These are phyloP conservation scores for Sorex araneus DNA, from an alignment of 2,113 vertebrate species.

Conservation along the genomic window DNA sequence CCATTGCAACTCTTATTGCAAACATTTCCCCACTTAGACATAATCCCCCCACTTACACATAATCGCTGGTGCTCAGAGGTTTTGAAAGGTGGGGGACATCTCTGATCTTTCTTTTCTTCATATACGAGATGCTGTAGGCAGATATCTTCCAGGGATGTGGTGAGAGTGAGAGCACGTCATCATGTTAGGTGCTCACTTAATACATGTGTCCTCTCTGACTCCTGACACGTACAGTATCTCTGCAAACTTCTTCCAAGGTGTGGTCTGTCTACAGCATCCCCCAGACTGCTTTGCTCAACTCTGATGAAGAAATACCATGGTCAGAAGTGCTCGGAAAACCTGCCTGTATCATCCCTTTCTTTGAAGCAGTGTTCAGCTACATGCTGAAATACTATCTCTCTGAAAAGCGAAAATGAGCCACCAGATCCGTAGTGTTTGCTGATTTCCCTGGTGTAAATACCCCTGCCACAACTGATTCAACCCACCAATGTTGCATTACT, in stretches of 20 bases:
- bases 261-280: not conserved
- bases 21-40: not conserved
- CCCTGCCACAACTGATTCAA: not conserved
- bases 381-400: not conserved
- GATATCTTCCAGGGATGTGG: not conserved
- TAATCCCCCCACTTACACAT: not conserved
- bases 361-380: not conserved
- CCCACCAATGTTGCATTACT: not conserved
- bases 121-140: not conserved
- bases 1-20: not conserved
- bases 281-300: not conserved
- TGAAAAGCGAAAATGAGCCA: not conserved
- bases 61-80: not conserved
- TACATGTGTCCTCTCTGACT: not conserved
- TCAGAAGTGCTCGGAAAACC: constrained; percentile 52
- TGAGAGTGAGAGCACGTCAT: not conserved
- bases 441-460: too few relatives aligned
- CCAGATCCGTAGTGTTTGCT: not conserved
- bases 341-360: not conserved
- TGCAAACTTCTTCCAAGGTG: not conserved
- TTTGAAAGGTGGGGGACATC: not conserved
- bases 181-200: not conserved
- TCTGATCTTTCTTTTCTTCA: not conserved
- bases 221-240: not conserved
- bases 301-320: constrained; percentile 23